Evolutionary conservation across 2,797 vertebrate genomes (phyloP), one percentile per base, ranked within the genome.

Genomic region (Lacerta agilis): DNA sequence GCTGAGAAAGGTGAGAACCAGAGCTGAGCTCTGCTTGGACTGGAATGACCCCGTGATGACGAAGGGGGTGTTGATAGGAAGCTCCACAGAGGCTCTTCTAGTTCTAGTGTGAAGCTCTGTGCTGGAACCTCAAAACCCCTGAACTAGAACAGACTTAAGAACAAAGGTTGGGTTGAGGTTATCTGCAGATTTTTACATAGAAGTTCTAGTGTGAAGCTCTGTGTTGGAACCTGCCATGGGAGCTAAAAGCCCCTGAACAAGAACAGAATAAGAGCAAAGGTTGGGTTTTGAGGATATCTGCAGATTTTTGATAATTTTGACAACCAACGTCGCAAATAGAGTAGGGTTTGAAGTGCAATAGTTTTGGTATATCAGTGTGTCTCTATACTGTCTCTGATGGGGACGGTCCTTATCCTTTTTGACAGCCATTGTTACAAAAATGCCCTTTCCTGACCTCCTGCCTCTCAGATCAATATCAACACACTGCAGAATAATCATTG

Each of bases 1-100:
- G 93, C 97, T 0, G 94, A 96, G 15, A 94, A 95, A 11, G 97
- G 97, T 97, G 83, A 93, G 95, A 0, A 0, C 38, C 81, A 41
- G 33, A 41, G 33, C 33, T 33, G 87, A 43, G 20, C 61, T 64
- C 13, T 55, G 13, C 49, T 55, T 55, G 13, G 49, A 55, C 13
- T 55, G 49, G 49, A 55, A 55, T 55, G 49, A 55, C 49, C 49
- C 49, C 11, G 49, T 55, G 49, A 55, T 55, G 49, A 13, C 13
- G 4, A 55, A 55, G 49, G 49, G 49, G 49, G 49, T 55, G 49
- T 55, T 55, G 49, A 55, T 55, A 55, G 49, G 49, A 55, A 55
- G 49, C 49, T 49, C 49, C 49, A 49, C 49, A 49, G 49, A 13
- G 49, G 49, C 11, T 49, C 49, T 67, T 27, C 78, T 23, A 13